These are phyloP conservation scores for Oscheius onirici DNA, from an alignment of 2,888 invertebrate species.

Conservation along the genomic window DNA sequence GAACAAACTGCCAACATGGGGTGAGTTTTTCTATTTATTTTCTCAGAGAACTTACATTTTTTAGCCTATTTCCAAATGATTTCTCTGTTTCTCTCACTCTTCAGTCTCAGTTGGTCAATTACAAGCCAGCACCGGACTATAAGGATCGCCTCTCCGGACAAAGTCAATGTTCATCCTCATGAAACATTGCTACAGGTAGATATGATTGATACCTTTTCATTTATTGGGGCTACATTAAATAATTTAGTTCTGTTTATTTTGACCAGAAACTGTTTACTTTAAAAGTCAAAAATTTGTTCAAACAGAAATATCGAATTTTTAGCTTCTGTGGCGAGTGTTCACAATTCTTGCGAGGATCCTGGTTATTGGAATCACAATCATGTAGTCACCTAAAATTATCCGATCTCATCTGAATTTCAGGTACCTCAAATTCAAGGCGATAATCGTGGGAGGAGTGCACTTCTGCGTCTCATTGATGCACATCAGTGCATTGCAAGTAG, in stretches of 20 bases:
- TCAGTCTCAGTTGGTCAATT: slow-evolving; percentile 60
- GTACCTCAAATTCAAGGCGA: slow-evolving; percentile 32
- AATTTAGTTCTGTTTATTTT: too few relatives aligned
- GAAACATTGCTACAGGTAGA: slow-evolving; percentile 58
- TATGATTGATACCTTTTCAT: neutral
- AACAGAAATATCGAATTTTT: too few relatives aligned
- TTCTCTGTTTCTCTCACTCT: slow-evolving; percentile 53
- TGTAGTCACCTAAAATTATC: too few relatives aligned
- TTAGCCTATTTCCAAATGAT: slow-evolving; percentile 46
- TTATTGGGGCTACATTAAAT: too few relatives aligned
- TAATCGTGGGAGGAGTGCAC: slow-evolving; percentile 36
- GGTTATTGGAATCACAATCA: slow-evolving; percentile 38
- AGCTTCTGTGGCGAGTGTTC: slow-evolving; percentile 60
- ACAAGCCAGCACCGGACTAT: slow-evolving; percentile 62
- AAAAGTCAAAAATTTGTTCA: too few relatives aligned
- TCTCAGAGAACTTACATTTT: too few relatives aligned
- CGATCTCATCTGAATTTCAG: too few relatives aligned
- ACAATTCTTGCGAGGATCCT: slow-evolving; percentile 54
- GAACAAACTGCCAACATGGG: slow-evolving; percentile 13
- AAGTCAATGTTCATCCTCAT: slow-evolving; percentile 58
- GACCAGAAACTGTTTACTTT: too few relatives aligned
- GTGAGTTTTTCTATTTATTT: too few relatives aligned
- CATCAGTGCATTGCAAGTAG: slow-evolving; percentile 46
- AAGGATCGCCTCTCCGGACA: slow-evolving; percentile 55
- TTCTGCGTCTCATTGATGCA: slow-evolving; percentile 46